Evolutionary conservation across 2,797 vertebrate genomes (phyloP).

Genomic region (Chaetodon trifasciatus): DNA sequence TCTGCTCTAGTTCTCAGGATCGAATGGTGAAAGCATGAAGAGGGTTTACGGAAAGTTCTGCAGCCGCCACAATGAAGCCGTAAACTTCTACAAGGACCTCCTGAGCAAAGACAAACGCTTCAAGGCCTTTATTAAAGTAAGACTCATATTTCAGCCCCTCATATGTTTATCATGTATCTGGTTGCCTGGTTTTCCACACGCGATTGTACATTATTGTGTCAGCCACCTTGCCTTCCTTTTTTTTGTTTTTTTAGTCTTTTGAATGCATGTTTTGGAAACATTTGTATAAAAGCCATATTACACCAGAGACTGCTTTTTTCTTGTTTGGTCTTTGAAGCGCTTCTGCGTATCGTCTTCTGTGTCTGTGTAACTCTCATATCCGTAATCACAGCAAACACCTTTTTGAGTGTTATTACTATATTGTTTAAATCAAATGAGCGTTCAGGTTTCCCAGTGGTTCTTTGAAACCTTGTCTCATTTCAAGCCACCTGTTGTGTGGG

Average conservation of each 20-base stretch:
- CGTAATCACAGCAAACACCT: constrained; percentile 29
- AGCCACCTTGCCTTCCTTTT: neutral
- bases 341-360: neutral
- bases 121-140: constrained; percentile 95
- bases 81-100: constrained; percentile 95
- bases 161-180: neutral
- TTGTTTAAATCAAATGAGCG: constrained; percentile 16
- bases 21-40: constrained; percentile 92
- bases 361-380: neutral
- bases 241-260: constrained; percentile 12
- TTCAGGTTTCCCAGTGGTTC: constrained; percentile 18
- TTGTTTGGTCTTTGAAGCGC: constrained; percentile 5
- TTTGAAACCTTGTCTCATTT: constrained; percentile 24
- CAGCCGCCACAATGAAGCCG: constrained; percentile 95
- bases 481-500: constrained; percentile 37
- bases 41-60: constrained; percentile 95
- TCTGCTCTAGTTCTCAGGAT: constrained; percentile 91
- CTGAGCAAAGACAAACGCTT: constrained; percentile 95
- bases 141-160: neutral
- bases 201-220: neutral
- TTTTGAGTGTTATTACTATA: constrained; percentile 10
- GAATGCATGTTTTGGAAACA: neutral
- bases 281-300: constrained; percentile 12
- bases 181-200: constrained; percentile 18
- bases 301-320: constrained; percentile 1